Base-by-base conservation (phyloP, 2,888 invertebrate species). In the Heteropelma amictum region DNA sequence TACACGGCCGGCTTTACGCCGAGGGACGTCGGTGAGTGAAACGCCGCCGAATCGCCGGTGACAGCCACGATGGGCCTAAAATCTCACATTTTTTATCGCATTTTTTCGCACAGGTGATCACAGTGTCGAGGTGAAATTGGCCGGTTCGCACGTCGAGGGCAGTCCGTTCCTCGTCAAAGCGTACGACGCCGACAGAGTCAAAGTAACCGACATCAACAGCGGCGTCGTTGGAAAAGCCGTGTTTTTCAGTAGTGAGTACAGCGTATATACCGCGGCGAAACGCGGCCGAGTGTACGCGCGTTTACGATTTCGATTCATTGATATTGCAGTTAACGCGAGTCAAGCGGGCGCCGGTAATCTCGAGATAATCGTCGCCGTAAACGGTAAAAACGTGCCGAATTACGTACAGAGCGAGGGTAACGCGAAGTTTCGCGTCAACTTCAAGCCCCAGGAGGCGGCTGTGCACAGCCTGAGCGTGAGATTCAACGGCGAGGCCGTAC, bases 381-480 rank as follows among this genome's bases (percentile, higher is more conserved):
- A 95, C 84, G 97, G 97, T 10, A 94, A 97, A 85, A 99, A 99
- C 90, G 98, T 99, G 12, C 98, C 98, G 7, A 99, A 99, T 90
- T 98, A 97, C 88, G 98, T 99, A 0, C 97, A 98, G 86, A 96
- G 97, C 45, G 98, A 98, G 91, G 98, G 98, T 40, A 98, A 98
- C 89, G 98, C 98, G 0, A 94, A 97, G 82, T 99, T 99, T 86
- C 89, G 93, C 87, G 96, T 96, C 19, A 98, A 98, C 90, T 99
- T 99, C 90, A 98, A 98, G 85, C 98, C 98, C 0, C 96, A 96
- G 30, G 97, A 98, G 90, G 94, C 98, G 0, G 96, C 97, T 1
- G 93, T 95, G 0, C 98, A 99, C 90, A 95, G 95, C 21, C 91
- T 98, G 3, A 97, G 97, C 51, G 98, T 99, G 30, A 93, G 94